These are phyloP conservation scores for Tribolium castaneum DNA, from an alignment of 1,140 invertebrate genomes.

Conservation along the genomic window DNA sequence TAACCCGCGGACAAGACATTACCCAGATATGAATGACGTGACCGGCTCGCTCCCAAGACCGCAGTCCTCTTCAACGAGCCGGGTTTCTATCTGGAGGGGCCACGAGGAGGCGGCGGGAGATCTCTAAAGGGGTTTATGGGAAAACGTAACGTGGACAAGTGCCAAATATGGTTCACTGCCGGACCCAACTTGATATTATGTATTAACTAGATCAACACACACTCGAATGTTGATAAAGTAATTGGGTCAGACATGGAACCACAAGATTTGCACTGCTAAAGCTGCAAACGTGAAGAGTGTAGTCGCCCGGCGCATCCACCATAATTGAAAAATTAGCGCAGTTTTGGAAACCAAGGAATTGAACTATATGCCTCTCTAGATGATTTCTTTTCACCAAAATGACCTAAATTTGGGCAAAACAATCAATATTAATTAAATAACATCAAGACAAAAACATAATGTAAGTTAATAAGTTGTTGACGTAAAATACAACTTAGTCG, in stretches of 20 bases:
- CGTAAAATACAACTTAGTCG: too few species aligned
- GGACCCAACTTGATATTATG: slow-evolving; percentile 24
- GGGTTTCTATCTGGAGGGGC: slow-evolving; percentile 8
- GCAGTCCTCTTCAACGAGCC: slow-evolving; percentile 38
- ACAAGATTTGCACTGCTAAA: neutral
- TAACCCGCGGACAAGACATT: slow-evolving; percentile 62
- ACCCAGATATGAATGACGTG: slow-evolving; percentile 65
- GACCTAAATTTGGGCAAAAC: too few species aligned
- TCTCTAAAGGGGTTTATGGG: slow-evolving; percentile 4
- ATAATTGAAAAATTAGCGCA: too few species aligned
- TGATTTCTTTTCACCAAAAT: too few species aligned
- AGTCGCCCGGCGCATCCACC: neutral
- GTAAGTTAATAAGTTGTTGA: too few species aligned
- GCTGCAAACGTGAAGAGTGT: neutral
- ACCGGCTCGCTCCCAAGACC: slow-evolving; percentile 52
- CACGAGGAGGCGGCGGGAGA: neutral
- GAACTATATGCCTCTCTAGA: too few species aligned
- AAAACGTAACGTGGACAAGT: slow-evolving; percentile 20
- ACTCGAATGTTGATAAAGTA: neutral
- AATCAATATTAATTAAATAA: too few species aligned
- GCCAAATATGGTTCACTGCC: slow-evolving; percentile 30
- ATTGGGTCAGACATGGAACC: neutral
- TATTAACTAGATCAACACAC: slow-evolving; percentile 21
- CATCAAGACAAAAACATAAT: too few species aligned
- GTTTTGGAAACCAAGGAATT: too few species aligned